Evolutionary conservation across 2,797 vertebrate species (phyloP), one percentile per base, ranked within the genome.

Genomic region (Triplophysa bombifrons): DNA sequence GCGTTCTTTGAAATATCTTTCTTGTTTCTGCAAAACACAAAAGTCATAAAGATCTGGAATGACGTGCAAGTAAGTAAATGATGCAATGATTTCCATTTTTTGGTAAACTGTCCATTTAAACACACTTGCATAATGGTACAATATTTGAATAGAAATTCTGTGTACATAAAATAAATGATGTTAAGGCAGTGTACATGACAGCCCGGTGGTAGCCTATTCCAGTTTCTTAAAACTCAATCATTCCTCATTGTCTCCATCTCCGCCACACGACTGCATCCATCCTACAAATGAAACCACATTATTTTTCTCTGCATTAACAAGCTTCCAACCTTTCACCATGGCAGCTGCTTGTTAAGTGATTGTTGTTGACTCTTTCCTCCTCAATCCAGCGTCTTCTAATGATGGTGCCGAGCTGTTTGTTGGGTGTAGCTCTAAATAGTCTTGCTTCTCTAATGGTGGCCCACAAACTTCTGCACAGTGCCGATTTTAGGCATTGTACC

Each of bases 231-330:
- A 65, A 65, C 69, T 72, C 69, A 72, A 34, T 63, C 77, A 34
- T 68, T 78, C 48, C 77, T 79, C 69, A 66, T 79, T 55, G 53
- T 13, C 60, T 6, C n/a, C 2, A 53, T 55, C 30, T 63, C 60
- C 69, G 56, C 60, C 69, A 65, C 77, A 79, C 1, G 13, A 80
- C 70, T 58, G 69, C 22, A 55, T 67, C 70, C 77, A 67, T 80
- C 25, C 61, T 38, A 58, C 51, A 80, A 80, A 72, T 66, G 19
- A 80, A 80, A 61, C 60, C 60, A 48, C 61, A 73, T 80, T 80
- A 73, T 73, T 80, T 80, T 56, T 73, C 50, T 50, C 50, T 30
- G 69, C 70, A 48, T 72, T 80, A 80, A 80, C 77, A 80, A 80
- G 77, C 77, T 66, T 51, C 25, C 51, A 66, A 34, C 30, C 70